Conservation (phyloP, 2,113 vertebrate species). For the Hydropotes inermis region DNA sequence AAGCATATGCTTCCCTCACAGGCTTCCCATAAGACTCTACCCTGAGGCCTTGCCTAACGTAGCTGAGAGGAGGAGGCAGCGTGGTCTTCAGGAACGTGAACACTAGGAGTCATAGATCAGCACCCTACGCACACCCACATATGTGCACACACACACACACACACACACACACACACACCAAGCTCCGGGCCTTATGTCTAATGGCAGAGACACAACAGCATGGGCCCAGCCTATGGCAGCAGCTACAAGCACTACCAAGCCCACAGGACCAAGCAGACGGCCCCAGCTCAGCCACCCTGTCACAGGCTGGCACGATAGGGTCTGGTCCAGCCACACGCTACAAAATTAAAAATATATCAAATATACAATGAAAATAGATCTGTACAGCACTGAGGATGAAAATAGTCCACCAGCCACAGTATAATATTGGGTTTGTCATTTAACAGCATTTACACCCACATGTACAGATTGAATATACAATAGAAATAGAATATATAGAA, state of each 20-base stretch:
- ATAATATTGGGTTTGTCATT: slow-evolving; percentile 84
- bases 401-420: slow-evolving; percentile 87
- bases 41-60: background rate
- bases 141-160: background rate
- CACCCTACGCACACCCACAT: slow-evolving; percentile 19
- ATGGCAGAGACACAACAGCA: background rate
- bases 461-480: slow-evolving; percentile 93
- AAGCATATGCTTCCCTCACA: background rate
- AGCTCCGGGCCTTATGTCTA: slow-evolving; percentile 47
- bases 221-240: slow-evolving; percentile 39
- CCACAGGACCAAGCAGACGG: slow-evolving; percentile 44
- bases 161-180: background rate
- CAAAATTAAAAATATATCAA: slow-evolving; percentile 88
- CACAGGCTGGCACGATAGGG: background rate
- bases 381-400: slow-evolving; percentile 88
- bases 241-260: slow-evolving; percentile 52
- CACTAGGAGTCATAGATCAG: slow-evolving; percentile 33
- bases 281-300: background rate
- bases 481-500: slow-evolving; percentile 86
- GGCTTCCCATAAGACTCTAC: background rate
- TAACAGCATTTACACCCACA: slow-evolving; percentile 94
- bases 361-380: slow-evolving; percentile 87
- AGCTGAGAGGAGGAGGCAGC: background rate
- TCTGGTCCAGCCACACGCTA: slow-evolving; percentile 57
- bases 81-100: background rate